Conservation (phyloP, 2,113 vertebrate species). For the Nesoenas mayeri region DNA sequence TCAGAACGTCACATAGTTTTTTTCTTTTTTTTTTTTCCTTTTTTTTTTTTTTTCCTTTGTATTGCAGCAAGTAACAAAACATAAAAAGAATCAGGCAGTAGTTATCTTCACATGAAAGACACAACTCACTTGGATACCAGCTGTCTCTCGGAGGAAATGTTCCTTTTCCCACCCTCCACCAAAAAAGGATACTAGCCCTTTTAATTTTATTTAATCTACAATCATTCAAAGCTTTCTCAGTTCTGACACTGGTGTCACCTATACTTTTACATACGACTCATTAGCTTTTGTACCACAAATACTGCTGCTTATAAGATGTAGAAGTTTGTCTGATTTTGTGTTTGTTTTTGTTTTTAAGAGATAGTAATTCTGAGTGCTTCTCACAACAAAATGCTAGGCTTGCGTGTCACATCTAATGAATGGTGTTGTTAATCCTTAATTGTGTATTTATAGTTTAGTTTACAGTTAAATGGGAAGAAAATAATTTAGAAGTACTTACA, state of each 20-base stretch:
- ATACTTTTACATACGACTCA: not conserved
- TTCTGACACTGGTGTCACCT: not conserved
- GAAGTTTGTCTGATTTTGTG: too few relatives aligned
- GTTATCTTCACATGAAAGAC: not conserved
- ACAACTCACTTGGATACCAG: not conserved
- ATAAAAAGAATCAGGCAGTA: not conserved
- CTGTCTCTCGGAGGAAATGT: not conserved
- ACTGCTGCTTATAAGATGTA: not conserved
- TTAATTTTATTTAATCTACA: not conserved
- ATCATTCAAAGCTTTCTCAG: not conserved
- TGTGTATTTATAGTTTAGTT: slow-evolving; percentile 42
- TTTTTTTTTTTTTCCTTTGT: too few relatives aligned
- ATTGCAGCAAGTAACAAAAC: not conserved
- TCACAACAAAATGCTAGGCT: not conserved
- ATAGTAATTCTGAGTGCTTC: not conserved
- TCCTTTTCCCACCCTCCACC: not conserved
- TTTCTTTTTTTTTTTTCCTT: not conserved
- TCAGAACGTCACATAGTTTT: not conserved
- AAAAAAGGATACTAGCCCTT: not conserved
- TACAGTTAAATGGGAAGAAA: not conserved
- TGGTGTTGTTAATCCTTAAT: not conserved
- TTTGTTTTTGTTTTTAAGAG: not conserved
- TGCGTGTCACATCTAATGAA: not conserved
- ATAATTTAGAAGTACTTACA: not conserved
- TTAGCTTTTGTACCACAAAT: not conserved